Conservation (phyloP, 2,888 invertebrate genomes). For the Idaea dimidiata region DNA sequence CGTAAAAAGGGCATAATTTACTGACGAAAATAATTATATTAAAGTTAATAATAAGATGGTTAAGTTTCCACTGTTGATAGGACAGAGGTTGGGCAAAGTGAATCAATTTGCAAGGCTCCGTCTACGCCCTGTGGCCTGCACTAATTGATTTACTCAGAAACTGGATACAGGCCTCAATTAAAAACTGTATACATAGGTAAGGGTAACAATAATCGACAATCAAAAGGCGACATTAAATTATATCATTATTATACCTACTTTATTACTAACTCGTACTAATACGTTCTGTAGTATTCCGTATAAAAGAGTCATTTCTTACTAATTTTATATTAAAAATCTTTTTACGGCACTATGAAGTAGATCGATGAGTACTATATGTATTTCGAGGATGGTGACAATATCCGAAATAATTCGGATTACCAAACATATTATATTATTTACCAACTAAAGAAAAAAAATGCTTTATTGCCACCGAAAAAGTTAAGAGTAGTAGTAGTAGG, state of each 20-base stretch:
- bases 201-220: constrained; percentile 48
- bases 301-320: no score
- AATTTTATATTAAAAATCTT: no score
- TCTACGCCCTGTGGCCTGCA: constrained; percentile 46
- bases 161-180: constrained; percentile 63
- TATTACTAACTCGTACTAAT: constrained; percentile 21
- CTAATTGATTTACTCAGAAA: constrained; percentile 78
- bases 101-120: constrained; percentile 53
- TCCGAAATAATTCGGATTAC: no score
- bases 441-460: no score
- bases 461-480: no score
- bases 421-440: no score
- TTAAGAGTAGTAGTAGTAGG: no score
- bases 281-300: no score
- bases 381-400: no score
- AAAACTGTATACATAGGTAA: constrained; percentile 52
- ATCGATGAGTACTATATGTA: no score
- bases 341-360: no score
- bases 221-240: constrained; percentile 35
- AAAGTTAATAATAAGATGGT: constrained; percentile 4
- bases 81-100: constrained; percentile 45
- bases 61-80: constrained; percentile 16
- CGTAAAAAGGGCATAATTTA: no score
- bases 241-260: constrained; percentile 25
- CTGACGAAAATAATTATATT: not conserved